Evolutionary conservation across 2,888 invertebrate species (phyloP).

Genomic region (Lymantria dispar): DNA sequence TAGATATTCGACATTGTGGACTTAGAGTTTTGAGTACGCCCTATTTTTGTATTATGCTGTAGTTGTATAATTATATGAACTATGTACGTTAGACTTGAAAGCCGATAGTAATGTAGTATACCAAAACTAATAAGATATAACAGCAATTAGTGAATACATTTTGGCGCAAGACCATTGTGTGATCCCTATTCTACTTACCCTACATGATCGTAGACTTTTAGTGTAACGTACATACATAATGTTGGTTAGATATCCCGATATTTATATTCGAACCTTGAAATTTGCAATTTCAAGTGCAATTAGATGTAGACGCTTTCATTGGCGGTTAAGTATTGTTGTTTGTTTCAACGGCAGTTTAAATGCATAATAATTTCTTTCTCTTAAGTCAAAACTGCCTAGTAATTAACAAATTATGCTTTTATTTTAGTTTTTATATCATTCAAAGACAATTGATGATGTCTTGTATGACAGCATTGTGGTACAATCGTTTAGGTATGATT

Average conservation of each 20-base stretch:
- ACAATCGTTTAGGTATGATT: conserved; percentile 44
- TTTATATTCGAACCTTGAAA: conserved; percentile 17
- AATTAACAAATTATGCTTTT: conserved; percentile 11
- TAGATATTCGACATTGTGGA: conserved; percentile 44
- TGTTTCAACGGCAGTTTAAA: conserved; percentile 38
- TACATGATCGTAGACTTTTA: conserved; percentile 6
- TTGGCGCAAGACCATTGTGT: too few species aligned
- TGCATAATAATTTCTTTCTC: conserved; percentile 43
- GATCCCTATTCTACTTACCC: too few species aligned
- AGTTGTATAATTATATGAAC: conserved; percentile 15
- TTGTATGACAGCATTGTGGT: conserved; percentile 11
- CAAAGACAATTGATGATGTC: conserved; percentile 11
- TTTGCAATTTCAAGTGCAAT: conserved; percentile 9
- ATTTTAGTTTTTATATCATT: conserved; percentile 22
- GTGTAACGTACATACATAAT: conserved; percentile 10
- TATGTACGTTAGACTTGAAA: conserved; percentile 19
- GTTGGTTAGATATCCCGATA: background rate
- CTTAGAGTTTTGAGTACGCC: conserved; percentile 28
- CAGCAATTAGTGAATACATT: too few species aligned
- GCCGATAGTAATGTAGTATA: conserved; percentile 5
- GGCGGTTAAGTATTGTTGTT: conserved; percentile 29
- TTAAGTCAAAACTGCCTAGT: conserved; percentile 38
- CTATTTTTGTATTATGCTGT: conserved; percentile 28
- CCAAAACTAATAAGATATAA: too few species aligned
- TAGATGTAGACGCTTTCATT: conserved; percentile 31